Evolutionary conservation across 1,140 invertebrate species (phyloP).

Genomic region (Lethrus apterus): DNA sequence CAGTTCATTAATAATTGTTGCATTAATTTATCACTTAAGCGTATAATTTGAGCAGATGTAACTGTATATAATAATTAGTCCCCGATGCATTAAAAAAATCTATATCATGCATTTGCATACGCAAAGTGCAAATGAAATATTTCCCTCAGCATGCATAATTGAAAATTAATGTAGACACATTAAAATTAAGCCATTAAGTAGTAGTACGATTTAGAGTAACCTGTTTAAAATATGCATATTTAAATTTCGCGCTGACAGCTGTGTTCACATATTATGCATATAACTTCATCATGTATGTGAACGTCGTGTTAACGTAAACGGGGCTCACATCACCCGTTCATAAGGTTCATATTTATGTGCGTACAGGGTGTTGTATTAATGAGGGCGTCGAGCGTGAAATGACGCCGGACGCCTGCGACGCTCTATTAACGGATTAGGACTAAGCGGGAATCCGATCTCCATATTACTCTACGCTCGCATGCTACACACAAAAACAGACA

Average conservation of each 20-base stretch:
- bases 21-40: too few species aligned
- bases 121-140: not conserved
- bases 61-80: too few species aligned
- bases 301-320: too few species aligned
- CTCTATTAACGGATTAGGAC: constrained; percentile 32
- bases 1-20: too few species aligned
- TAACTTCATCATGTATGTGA: too few species aligned
- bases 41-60: too few species aligned
- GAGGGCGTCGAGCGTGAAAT: constrained; percentile 30
- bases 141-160: constrained; percentile 7
- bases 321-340: constrained; percentile 1
- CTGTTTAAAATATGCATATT: constrained; percentile 11
- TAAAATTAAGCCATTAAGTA: constrained; percentile 13
- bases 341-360: too few species aligned
- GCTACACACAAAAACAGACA: constrained; percentile 29
- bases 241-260: constrained; percentile 12
- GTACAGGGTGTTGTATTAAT: constrained; percentile 25
- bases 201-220: constrained; percentile 5
- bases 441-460: constrained; percentile 31
- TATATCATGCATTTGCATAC: too few species aligned
- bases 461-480: constrained; percentile 22
- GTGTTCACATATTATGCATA: too few species aligned
- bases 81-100: too few species aligned
- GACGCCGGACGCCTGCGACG: constrained; percentile 27
- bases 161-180: constrained; percentile 12